Conservation (phyloP, 2,113 vertebrate genomes). For the Forbesichthys papilliferus region DNA sequence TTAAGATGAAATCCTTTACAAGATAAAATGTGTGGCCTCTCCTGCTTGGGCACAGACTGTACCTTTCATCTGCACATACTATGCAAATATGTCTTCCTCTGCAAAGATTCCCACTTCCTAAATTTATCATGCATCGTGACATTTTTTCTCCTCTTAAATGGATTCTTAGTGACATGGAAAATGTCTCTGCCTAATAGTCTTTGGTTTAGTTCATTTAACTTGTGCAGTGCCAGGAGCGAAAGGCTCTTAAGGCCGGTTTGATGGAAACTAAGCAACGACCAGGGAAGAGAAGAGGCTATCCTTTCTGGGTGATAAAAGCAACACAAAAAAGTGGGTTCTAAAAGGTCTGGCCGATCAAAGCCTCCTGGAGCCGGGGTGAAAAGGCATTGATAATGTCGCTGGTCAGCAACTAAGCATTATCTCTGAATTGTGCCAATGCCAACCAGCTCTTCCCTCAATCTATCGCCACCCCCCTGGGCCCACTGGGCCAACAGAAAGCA, state of each 20-base stretch:
- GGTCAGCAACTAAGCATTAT: constrained; percentile 64
- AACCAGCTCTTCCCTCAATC: constrained; percentile 9
- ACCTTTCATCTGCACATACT: neutral
- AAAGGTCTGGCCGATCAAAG: constrained; percentile 55
- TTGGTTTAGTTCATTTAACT: constrained; percentile 70
- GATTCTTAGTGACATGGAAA: constrained; percentile 74
- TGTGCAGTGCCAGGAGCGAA: constrained; percentile 58
- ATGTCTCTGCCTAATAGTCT: constrained; percentile 76
- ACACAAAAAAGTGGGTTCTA: constrained; percentile 24
- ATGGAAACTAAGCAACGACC: constrained; percentile 50
- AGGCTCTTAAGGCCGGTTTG: constrained; percentile 43
- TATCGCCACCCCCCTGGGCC: constrained; percentile 31
- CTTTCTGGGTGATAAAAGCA: constrained; percentile 73
- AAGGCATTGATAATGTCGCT: constrained; percentile 66
- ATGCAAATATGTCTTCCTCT: constrained; percentile 5
- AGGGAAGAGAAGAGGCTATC: constrained; percentile 46
- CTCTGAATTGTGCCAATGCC: constrained; percentile 37
- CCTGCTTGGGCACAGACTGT: constrained; percentile 9
- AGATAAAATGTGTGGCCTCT: constrained; percentile 31
- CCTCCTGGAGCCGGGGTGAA: constrained; percentile 57
- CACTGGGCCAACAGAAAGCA: constrained; percentile 47
- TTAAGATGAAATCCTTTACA: constrained; percentile 55
- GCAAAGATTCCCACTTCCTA: constrained; percentile 41
- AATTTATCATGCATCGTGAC: constrained; percentile 35
- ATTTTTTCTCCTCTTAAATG: constrained; percentile 53